A percentile compares a stretch with the other conserved stretches of the same genome.
These are phyloP conservation scores for Corythaixoides concolor DNA, from an alignment of 2,113 vertebrate genomes.

Conservation along the genomic window DNA sequence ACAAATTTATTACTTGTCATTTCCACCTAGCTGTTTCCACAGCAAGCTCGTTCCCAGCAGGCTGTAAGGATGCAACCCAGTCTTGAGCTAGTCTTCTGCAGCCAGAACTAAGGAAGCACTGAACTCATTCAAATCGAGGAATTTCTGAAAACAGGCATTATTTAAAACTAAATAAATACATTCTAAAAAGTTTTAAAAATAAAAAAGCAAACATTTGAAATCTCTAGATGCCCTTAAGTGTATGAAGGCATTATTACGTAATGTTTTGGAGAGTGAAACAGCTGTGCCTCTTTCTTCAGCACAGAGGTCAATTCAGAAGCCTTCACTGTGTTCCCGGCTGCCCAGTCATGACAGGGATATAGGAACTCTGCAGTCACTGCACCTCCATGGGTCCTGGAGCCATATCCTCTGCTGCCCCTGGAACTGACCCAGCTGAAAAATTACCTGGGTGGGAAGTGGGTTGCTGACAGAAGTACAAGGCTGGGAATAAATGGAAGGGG, in stretches of 20 bases:
- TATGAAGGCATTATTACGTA: background rate
- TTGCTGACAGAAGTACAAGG: background rate
- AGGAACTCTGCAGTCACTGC: background rate
- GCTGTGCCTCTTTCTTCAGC: background rate
- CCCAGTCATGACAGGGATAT: background rate
- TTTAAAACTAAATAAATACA: background rate
- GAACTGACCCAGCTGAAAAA: background rate
- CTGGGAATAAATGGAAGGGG: background rate
- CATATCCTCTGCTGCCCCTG: background rate
- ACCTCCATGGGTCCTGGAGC: background rate
- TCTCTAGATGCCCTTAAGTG: background rate
- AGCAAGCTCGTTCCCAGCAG: background rate
- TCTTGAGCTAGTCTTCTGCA: background rate
- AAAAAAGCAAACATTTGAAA: background rate
- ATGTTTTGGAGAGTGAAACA: background rate
- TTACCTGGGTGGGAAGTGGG: background rate
- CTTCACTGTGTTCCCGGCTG: background rate
- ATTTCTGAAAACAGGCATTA: background rate
- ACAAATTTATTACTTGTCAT: conserved; percentile 22
- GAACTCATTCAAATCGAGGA: background rate
- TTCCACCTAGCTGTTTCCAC: conserved; percentile 4
- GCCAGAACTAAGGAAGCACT: background rate
- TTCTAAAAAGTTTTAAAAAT: background rate
- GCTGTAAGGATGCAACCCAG: background rate
- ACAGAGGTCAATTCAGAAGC: background rate